phyloP scores from a whole-genome alignment of 2,113 vertebrate species.

The Mesembrinibis cayennensis region DNA sequence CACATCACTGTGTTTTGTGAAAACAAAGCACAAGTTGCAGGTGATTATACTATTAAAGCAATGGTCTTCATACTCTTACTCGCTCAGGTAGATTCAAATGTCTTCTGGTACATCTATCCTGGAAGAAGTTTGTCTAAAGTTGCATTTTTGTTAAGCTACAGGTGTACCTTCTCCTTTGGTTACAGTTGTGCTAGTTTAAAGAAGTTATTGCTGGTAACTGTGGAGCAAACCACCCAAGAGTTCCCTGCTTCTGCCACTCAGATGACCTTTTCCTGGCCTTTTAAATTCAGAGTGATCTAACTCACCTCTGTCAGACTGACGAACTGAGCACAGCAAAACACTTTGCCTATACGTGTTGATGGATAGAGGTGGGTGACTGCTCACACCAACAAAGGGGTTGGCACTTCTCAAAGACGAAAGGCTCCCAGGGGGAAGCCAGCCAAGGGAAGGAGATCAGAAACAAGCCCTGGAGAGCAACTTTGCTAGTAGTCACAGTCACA shows the following conservation, averaged over 20 bases:
- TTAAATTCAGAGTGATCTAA: background rate
- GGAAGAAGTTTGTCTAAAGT: background rate
- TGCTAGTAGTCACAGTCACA: background rate
- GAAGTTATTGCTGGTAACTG: background rate
- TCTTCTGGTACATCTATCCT: background rate
- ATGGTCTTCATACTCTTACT: background rate
- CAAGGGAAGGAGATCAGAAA: background rate
- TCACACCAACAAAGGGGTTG: background rate
- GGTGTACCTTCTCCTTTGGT: background rate
- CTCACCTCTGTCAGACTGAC: background rate
- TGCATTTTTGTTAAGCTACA: background rate
- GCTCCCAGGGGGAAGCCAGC: background rate
- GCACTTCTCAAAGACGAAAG: background rate
- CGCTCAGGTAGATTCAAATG: background rate
- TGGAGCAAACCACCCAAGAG: background rate
- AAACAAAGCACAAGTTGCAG: background rate
- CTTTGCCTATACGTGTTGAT: background rate
- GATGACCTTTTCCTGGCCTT: background rate
- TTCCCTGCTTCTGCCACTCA: background rate
- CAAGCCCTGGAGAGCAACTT: background rate
- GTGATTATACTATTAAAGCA: background rate
- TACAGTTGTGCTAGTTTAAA: background rate
- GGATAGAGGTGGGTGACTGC: background rate
- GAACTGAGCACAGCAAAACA: background rate
- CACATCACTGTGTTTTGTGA: background rate